Conservation (phyloP, 2,797 vertebrate species). For the Tiaroga cobitis region DNA sequence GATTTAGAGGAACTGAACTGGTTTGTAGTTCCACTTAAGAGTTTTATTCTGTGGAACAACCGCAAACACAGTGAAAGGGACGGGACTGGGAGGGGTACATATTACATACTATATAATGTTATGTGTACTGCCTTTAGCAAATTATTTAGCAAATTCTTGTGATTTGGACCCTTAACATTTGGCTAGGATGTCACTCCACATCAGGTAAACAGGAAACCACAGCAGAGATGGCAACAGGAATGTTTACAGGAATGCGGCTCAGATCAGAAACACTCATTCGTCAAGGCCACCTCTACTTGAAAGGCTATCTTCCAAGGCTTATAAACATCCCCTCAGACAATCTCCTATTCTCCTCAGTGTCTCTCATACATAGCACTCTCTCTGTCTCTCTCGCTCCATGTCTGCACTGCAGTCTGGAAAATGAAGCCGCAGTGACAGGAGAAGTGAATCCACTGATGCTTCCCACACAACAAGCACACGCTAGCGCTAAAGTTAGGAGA, state of each 20-base stretch:
- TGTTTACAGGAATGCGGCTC: slow-evolving; percentile 16
- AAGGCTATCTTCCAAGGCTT: slow-evolving; percentile 33
- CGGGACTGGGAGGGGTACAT: background rate
- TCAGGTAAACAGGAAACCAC: slow-evolving; percentile 19
- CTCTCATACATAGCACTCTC: background rate
- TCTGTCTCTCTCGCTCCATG: background rate
- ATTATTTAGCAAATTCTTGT: background rate
- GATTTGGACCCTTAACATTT: background rate
- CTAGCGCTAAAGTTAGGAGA: slow-evolving; percentile 26
- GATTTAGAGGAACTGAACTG: slow-evolving; percentile 3
- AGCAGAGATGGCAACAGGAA: background rate
- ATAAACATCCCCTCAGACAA: slow-evolving; percentile 40
- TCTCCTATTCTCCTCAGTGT: background rate
- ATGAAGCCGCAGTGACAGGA: slow-evolving; percentile 36
- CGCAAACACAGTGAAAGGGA: background rate
- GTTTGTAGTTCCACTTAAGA: background rate
- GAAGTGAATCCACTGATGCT: slow-evolving; percentile 47
- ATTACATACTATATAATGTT: background rate
- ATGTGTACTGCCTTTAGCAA: background rate
- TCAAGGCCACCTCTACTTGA: slow-evolving; percentile 34
- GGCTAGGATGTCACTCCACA: background rate
- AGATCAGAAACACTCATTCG: slow-evolving; percentile 28
- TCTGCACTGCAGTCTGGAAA: slow-evolving; percentile 18
- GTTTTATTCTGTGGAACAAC: slow-evolving; percentile 16
- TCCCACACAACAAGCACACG: slow-evolving; percentile 46